Percentiles rank a stretch among this genome's conserved stretches.
Conservation (phyloP, 1,140 invertebrate species). For the Dendrolimus punctatus region DNA sequence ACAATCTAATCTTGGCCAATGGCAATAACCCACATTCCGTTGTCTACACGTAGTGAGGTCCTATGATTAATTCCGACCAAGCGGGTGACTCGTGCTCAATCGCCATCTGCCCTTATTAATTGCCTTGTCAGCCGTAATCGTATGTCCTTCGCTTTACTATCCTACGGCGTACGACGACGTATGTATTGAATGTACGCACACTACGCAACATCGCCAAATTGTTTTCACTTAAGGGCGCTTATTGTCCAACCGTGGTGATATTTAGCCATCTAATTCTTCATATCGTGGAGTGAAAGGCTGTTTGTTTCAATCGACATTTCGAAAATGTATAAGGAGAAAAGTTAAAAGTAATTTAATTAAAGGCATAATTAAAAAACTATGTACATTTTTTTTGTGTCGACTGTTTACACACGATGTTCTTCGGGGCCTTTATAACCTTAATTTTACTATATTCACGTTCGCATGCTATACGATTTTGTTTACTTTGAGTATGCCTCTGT, state of each 20-base stretch:
- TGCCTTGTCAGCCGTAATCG: slow-evolving; percentile 67
- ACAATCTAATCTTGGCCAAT: neutral
- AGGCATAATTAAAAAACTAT: no score
- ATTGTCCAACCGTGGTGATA: neutral
- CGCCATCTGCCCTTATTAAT: slow-evolving; percentile 69
- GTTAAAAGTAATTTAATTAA: no score
- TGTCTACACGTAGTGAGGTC: slow-evolving; percentile 35
- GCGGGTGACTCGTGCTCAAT: slow-evolving; percentile 66
- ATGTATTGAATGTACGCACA: slow-evolving; percentile 1
- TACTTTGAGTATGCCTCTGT: no score
- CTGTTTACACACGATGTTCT: no score
- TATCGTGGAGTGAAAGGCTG: no score
- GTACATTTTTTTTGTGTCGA: no score
- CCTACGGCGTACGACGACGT: slow-evolving; percentile 17
- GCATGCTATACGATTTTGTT: no score
- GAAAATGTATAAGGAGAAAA: no score
- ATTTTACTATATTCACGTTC: no score
- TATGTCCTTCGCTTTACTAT: slow-evolving; percentile 50
- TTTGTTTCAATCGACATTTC: no score
- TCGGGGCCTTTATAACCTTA: no score
- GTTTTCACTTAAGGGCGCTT: slow-evolving; percentile 12
- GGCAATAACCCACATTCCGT: neutral
- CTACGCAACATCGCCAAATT: slow-evolving; percentile 20
- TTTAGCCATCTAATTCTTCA: no score
- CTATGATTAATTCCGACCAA: slow-evolving; percentile 68